Conservation (phyloP, 2,113 vertebrate genomes). For the Rattus norvegicus region GRCr8 NC_086019.1:211145501-211146000, state of each 20-base stretch:
- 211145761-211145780: neutral
- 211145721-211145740: neutral
- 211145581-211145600: neutral
- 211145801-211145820: too few relatives aligned
- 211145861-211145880: neutral
- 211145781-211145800: too few relatives aligned
- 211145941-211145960: neutral
- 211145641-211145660: neutral
- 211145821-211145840: neutral
- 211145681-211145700: neutral
- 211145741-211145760: neutral
- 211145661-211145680: neutral
- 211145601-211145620: neutral
- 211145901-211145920: neutral
- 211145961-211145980: neutral
- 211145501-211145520: neutral
- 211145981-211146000: neutral
- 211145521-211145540: neutral
- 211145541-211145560: neutral
- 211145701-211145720: neutral
- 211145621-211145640: neutral
- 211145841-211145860: neutral
- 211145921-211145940: neutral
- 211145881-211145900: neutral
- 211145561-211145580: neutral